Evolutionary conservation across 2,888 invertebrate species (phyloP).

Genomic region (Tenthredo amoena): DNA sequence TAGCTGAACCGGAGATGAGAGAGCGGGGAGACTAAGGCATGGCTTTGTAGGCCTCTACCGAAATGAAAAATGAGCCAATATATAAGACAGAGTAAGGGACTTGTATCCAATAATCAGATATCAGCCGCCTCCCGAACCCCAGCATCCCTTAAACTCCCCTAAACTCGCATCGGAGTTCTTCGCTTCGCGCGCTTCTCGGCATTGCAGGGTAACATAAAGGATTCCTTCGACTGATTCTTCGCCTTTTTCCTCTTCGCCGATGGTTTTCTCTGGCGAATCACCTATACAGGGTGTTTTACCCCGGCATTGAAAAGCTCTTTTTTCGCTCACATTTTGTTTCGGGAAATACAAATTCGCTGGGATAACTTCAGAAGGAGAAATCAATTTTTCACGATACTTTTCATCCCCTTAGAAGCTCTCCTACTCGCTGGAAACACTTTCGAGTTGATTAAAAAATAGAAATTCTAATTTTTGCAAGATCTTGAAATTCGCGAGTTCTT

Average conservation of each 20-base stretch:
- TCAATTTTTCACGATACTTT: too few relatives aligned
- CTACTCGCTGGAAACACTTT: too few relatives aligned
- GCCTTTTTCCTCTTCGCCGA: background rate
- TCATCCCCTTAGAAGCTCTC: too few relatives aligned
- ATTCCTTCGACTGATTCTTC: background rate
- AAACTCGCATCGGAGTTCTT: background rate
- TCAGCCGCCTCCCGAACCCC: background rate
- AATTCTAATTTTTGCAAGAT: too few relatives aligned
- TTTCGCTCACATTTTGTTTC: background rate
- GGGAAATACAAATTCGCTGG: background rate
- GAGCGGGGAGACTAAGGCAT: background rate
- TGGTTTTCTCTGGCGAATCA: background rate
- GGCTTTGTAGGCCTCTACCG: constrained; percentile 1
- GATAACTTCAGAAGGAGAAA: too few relatives aligned
- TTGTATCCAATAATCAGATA: constrained; percentile 52
- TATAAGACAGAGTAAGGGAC: constrained; percentile 40
- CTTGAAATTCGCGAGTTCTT: too few relatives aligned
- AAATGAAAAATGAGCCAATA: constrained; percentile 53
- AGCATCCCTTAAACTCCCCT: constrained; percentile 21
- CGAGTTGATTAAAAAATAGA: too few relatives aligned
- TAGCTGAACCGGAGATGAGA: background rate
- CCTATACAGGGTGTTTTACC: background rate
- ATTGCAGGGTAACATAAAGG: background rate
- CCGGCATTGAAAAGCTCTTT: background rate
- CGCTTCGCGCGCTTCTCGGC: background rate